Evolutionary conservation across 2,888 invertebrate species (phyloP).

Genomic region (Synanthedon andrenaeformis): DNA sequence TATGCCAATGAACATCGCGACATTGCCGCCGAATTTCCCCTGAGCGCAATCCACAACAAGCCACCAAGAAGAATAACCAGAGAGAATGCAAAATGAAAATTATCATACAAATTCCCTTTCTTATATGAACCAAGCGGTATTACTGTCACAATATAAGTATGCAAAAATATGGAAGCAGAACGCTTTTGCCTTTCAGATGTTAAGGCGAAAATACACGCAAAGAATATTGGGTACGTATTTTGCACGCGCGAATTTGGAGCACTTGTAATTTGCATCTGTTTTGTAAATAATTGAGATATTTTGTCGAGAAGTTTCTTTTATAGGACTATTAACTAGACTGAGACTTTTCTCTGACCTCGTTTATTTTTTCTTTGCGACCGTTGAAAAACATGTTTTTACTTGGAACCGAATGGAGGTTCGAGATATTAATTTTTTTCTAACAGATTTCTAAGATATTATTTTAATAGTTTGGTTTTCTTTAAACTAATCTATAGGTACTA

Average conservation of each 20-base stretch:
- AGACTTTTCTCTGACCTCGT: neutral
- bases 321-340: neutral
- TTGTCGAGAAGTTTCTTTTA: neutral
- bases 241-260: slow-evolving; percentile 36
- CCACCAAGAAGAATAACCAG: slow-evolving; percentile 55
- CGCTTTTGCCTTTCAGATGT: slow-evolving; percentile 46
- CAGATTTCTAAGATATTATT: no score
- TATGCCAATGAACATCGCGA: slow-evolving; percentile 33
- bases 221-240: slow-evolving; percentile 31
- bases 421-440: no score
- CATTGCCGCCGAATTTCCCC: slow-evolving; percentile 59
- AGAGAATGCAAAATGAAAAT: slow-evolving; percentile 69
- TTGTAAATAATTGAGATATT: slow-evolving; percentile 35
- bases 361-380: neutral
- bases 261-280: slow-evolving; percentile 39
- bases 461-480: no score
- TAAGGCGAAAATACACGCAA: slow-evolving; percentile 31
- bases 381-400: neutral
- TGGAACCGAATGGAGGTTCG: neutral
- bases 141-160: slow-evolving; percentile 56
- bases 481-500: no score
- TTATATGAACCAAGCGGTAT: slow-evolving; percentile 54
- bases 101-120: slow-evolving; percentile 66
- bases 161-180: slow-evolving; percentile 59
- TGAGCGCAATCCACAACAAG: slow-evolving; percentile 61